Conservation (phyloP, 2,113 vertebrate species). For the Pangasianodon gigas region DNA sequence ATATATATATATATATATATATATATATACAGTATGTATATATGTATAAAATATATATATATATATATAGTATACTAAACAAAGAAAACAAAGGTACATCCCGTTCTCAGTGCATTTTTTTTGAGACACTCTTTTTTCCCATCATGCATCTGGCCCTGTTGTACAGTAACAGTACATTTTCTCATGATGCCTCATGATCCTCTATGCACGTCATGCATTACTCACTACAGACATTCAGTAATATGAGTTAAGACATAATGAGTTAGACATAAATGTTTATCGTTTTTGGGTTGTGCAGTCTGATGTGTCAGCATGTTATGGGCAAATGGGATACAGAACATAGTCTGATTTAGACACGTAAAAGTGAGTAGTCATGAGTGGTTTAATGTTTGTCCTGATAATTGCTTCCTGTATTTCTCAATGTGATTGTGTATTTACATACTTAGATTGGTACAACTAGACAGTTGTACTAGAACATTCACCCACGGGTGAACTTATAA, state of each 20-base stretch:
- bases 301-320: slow-evolving; percentile 60
- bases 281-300: slow-evolving; percentile 56
- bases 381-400: background rate
- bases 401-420: slow-evolving; percentile 17
- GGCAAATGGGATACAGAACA: slow-evolving; percentile 67
- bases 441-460: background rate
- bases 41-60: too few relatives aligned
- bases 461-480: background rate
- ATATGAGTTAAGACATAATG: slow-evolving; percentile 63
- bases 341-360: slow-evolving; percentile 62
- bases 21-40: too few relatives aligned
- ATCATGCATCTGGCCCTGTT: background rate
- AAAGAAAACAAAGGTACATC: background rate
- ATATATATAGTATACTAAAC: background rate
- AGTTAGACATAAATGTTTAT: slow-evolving; percentile 66
- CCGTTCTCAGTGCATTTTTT: background rate
- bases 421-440: background rate
- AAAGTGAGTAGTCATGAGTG: slow-evolving; percentile 59
- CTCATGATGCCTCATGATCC: slow-evolving; percentile 57
- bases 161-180: slow-evolving; percentile 4
- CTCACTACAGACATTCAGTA: slow-evolving; percentile 68
- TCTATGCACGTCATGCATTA: slow-evolving; percentile 68
- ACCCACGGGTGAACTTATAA: background rate
- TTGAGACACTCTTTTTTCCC: background rate
- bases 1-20: too few relatives aligned